Percentiles rank a stretch among this genome's conserved stretches.
These are phyloP conservation scores for Erythrolamprus reginae DNA, from an alignment of 2,113 vertebrate species.

Conservation along the genomic window DNA sequence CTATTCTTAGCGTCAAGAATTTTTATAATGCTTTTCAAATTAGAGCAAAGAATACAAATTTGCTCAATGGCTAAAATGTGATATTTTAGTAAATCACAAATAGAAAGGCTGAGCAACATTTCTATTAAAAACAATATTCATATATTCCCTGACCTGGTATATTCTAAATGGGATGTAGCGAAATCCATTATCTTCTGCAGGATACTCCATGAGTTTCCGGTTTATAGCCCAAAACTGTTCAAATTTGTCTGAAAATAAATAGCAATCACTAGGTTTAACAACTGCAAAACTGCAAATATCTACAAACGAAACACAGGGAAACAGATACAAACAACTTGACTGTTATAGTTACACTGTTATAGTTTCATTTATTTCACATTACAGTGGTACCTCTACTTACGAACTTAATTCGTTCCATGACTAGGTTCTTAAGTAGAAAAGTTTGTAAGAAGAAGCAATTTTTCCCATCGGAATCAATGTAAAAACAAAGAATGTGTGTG, in stretches of 20 bases:
- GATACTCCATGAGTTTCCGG: constrained; percentile 96
- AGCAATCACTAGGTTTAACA: neutral
- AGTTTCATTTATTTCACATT: neutral
- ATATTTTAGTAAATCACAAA: neutral
- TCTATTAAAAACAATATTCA: constrained; percentile 1
- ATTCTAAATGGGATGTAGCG: constrained; percentile 97
- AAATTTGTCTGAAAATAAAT: constrained; percentile 86
- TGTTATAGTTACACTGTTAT: neutral
- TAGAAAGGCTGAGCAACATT: neutral
- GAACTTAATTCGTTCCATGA: too few species aligned
- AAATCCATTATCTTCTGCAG: constrained; percentile 91
- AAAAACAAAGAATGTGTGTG: too few species aligned
- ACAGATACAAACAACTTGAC: neutral
- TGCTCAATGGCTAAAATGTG: neutral
- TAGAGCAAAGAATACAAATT: neutral
- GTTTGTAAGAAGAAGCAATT: too few species aligned
- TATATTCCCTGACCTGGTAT: constrained; percentile 83
- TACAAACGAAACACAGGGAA: neutral
- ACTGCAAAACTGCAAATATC: neutral
- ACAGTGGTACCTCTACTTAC: too few species aligned
- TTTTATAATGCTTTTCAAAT: neutral
- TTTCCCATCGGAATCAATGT: too few species aligned
- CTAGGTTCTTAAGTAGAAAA: too few species aligned
- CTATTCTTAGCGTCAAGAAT: neutral
- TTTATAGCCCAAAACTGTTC: constrained; percentile 99